A percentile compares a stretch with the other conserved stretches of the same genome.
These are phyloP conservation scores for Melierax canorus DNA, from an alignment of 2,113 vertebrate genomes.

Conservation along the genomic window DNA sequence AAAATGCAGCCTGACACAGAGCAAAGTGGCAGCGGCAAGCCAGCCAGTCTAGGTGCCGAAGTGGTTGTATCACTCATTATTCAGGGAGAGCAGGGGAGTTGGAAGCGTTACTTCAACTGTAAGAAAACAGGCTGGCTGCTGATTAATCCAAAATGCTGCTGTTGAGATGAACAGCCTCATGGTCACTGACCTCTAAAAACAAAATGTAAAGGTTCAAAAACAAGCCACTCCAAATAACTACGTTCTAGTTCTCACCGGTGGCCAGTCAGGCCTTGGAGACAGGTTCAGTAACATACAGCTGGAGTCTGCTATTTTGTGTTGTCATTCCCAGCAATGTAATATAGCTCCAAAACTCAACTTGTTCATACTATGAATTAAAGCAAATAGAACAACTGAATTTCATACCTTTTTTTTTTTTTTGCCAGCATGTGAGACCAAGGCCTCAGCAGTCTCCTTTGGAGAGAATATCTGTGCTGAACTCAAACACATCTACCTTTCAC, in stretches of 20 bases:
- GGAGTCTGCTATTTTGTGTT: neutral
- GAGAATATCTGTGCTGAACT: neutral
- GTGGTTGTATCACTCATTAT: neutral
- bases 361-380: neutral
- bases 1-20: neutral
- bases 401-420: neutral
- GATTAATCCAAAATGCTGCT: neutral
- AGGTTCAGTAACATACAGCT: neutral
- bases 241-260: neutral
- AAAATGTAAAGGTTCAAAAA: neutral
- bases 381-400: neutral
- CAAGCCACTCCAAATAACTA: neutral
- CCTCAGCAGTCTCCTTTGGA: neutral
- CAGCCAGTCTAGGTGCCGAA: neutral
- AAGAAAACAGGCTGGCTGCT: neutral
- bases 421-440: neutral
- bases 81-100: neutral
- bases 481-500: rapidly evolving
- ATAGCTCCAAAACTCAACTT: neutral
- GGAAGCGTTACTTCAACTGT: neutral
- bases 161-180: neutral
- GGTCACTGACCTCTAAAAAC: neutral
- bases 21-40: neutral
- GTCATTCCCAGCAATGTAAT: neutral
- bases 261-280: neutral